These are phyloP conservation scores for Origma solitaria DNA, from an alignment of 2,113 vertebrate species.

Conservation along the genomic window DNA sequence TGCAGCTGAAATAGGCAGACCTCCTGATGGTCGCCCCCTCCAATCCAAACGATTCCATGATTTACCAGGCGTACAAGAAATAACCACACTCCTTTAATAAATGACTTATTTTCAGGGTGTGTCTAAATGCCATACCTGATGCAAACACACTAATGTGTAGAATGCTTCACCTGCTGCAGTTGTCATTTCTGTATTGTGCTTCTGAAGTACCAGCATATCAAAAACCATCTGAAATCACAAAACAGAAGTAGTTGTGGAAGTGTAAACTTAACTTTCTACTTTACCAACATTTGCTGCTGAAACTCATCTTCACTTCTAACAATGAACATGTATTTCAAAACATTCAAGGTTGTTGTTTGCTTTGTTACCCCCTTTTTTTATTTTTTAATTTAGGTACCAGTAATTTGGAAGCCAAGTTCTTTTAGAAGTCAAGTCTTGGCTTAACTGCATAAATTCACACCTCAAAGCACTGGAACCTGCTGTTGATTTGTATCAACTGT, in stretches of 20 bases:
- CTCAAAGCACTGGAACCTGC: background rate
- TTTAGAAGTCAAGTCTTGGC: background rate
- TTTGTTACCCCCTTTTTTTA: background rate
- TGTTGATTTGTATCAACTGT: background rate
- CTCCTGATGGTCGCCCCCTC: background rate
- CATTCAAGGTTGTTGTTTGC: background rate
- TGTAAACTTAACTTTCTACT: background rate
- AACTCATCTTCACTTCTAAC: background rate
- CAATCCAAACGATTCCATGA: background rate
- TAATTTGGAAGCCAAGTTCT: background rate
- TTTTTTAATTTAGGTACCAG: background rate
- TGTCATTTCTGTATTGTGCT: conserved; percentile 98
- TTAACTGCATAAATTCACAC: background rate
- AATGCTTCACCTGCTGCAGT: conserved; percentile 96
- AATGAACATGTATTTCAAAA: background rate
- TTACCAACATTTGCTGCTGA: background rate
- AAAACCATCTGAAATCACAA: conserved; percentile 88
- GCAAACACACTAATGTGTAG: conserved; percentile 95
- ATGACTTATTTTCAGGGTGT: background rate
- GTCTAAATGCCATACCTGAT: conserved; percentile 76
- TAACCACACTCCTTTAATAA: background rate
- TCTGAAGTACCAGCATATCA: conserved; percentile 98
- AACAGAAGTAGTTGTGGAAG: background rate
- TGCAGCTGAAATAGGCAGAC: background rate
- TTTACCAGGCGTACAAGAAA: background rate